Percentiles rank a stretch among this genome's conserved stretches.
Conservation (phyloP, 2,797 vertebrate species). For the Tenualosa ilisha region DNA sequence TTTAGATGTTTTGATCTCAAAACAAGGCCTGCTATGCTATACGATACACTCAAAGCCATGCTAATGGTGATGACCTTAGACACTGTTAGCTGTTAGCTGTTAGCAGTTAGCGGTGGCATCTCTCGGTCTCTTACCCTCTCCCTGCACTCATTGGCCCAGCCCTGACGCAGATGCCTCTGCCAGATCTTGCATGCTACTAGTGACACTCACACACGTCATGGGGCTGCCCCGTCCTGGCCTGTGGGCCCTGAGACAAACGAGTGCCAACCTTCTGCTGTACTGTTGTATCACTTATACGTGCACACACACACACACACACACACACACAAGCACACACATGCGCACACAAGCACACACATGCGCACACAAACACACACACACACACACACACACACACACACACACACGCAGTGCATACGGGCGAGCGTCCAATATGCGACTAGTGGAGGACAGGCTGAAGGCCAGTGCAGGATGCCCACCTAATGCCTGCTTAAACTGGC, state of each 20-base stretch:
- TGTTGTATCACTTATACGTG: neutral
- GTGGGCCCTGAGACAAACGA: neutral
- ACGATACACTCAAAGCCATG: neutral
- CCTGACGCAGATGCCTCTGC: conserved; percentile 2
- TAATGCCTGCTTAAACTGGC: conserved; percentile 7
- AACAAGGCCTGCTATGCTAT: neutral
- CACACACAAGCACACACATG: neutral
- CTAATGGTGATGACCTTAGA: neutral
- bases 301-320: neutral
- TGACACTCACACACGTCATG: neutral
- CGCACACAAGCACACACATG: neutral
- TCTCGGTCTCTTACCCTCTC: neutral
- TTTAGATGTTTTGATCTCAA: too few species aligned
- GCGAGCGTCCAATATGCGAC: neutral
- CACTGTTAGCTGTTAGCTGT: neutral
- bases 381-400: neutral
- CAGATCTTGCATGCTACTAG: neutral
- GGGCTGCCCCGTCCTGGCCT: neutral
- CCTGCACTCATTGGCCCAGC: neutral
- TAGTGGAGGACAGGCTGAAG: neutral
- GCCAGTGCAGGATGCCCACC: conserved; percentile 12
- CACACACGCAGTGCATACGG: neutral
- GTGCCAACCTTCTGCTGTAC: conserved; percentile 1
- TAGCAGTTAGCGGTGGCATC: neutral
- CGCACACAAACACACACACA: neutral